Base-by-base conservation (phyloP, 2,888 invertebrate species). In the Macrosoma leucophasiata region DNA sequence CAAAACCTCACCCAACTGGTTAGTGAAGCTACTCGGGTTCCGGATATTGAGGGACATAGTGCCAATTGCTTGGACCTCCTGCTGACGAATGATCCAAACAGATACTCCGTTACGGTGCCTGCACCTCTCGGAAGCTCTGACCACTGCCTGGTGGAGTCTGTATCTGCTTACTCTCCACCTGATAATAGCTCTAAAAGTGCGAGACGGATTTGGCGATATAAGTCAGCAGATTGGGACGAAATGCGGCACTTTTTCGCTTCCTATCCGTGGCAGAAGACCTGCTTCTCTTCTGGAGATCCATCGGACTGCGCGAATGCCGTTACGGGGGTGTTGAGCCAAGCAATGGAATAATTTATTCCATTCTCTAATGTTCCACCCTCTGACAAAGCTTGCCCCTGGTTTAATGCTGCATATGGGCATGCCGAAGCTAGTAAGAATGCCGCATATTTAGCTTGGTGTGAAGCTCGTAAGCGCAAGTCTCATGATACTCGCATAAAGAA, bases 11-110 rank as follows among this genome's bases (percentile, higher is more conserved):
- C 28, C 22, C 33, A 32, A 17, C 27, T 36, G 14, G 26, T 34
- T 8, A n/a, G 13, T 32, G 1, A 35, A 25, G 14, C 29, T 7
- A 32, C n/a, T n/a, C n/a, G n/a, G n/a, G n/a, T n/a, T n/a, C n/a
- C n/a, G n/a, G n/a, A n/a, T n/a, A n/a, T n/a, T n/a, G n/a, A n/a
- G n/a, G n/a, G n/a, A n/a, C n/a, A n/a, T n/a, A n/a, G n/a, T n/a
- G n/a, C n/a, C n/a, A 46, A 45, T 21, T 44, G 41, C 32, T 22
- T 49, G 26, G 45, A 46, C 37, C 43, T 45, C 24, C 31, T 43
- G 33, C 29, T 48, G 32, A 43, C 39, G 12, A 39, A 37, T 1
- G 46, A 45, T 15, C 41, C 44, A 24, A 43, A 44, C 32, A 22
- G 36, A 14, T 39, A 36, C 17, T 23, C 24, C 3, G 37, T 45